Conservation (phyloP, 2,797 vertebrate species). For the Miichthys miiuy region DNA sequence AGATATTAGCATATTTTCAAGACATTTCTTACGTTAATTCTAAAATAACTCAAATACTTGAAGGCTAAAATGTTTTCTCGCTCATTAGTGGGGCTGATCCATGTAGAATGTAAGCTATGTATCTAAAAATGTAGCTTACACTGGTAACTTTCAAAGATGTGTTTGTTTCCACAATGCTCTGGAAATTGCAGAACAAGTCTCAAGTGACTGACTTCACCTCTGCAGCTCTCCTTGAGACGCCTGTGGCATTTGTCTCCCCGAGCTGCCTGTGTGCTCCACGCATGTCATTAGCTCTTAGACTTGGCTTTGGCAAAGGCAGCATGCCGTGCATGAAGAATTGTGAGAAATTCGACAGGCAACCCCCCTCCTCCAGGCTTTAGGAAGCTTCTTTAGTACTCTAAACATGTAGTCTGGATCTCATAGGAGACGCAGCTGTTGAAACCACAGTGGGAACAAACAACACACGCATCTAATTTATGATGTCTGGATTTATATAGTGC, state of each 20-base stretch:
- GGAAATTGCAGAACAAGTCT: slow-evolving; percentile 46
- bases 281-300: slow-evolving; percentile 53
- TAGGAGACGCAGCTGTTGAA: slow-evolving; percentile 65
- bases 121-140: slow-evolving; percentile 41
- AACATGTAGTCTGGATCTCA: slow-evolving; percentile 57
- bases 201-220: slow-evolving; percentile 33
- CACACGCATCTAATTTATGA: slow-evolving; percentile 50
- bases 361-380: slow-evolving; percentile 22
- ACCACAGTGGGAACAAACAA: slow-evolving; percentile 40
- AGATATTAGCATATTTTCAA: not conserved
- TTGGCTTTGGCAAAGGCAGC: slow-evolving; percentile 38
- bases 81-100: slow-evolving; percentile 42
- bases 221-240: slow-evolving; percentile 28
- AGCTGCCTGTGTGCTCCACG: slow-evolving; percentile 44
- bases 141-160: slow-evolving; percentile 47
- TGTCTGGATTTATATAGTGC: slow-evolving; percentile 31
- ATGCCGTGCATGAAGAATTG: slow-evolving; percentile 52
- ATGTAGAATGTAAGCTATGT: slow-evolving; percentile 52
- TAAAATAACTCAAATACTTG: slow-evolving; percentile 26
- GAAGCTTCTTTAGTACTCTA: slow-evolving; percentile 60
- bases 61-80: not conserved
- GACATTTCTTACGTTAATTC: slow-evolving; percentile 20
- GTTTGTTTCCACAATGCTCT: slow-evolving; percentile 55
- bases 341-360: slow-evolving; percentile 64
- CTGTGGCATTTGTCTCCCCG: slow-evolving; percentile 51